These are phyloP conservation scores for Florisuga fusca DNA, from an alignment of 2,797 vertebrate genomes.

Conservation along the genomic window DNA sequence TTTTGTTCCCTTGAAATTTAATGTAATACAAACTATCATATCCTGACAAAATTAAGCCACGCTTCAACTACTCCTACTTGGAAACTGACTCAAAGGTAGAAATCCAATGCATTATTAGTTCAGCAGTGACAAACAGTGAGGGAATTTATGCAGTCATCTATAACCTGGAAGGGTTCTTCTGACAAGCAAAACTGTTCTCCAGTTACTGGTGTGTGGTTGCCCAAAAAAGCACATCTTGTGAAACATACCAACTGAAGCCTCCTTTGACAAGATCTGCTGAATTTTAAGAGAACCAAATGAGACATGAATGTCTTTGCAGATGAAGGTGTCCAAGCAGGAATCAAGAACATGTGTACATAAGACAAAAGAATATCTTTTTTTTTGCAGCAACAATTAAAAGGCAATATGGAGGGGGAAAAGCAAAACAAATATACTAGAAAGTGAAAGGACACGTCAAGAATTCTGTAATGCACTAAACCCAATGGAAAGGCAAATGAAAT, in stretches of 20 bases:
- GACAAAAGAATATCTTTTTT: background rate
- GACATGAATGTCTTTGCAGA: background rate
- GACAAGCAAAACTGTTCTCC: conserved; percentile 16
- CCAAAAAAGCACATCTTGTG: background rate
- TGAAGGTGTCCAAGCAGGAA: background rate
- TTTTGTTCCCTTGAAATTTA: conserved; percentile 41
- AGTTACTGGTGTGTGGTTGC: background rate
- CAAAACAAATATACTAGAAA: background rate
- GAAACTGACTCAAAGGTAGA: conserved; percentile 28
- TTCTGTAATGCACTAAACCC: background rate
- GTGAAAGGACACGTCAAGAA: background rate
- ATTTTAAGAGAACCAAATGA: background rate
- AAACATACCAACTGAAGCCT: background rate
- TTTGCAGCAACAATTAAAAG: background rate
- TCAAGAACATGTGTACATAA: background rate
- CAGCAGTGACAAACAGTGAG: background rate
- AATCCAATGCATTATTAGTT: conserved; percentile 51
- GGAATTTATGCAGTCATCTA: conserved; percentile 30
- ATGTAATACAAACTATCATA: conserved; percentile 29
- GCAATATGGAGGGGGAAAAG: background rate
- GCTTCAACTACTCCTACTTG: conserved; percentile 35
- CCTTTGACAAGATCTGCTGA: background rate
- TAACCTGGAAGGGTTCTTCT: background rate
- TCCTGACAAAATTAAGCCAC: conserved; percentile 46
- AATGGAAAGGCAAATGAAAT: background rate